These are phyloP conservation scores for Phalloptychus januarius DNA, from an alignment of 2,797 vertebrate genomes.

Conservation along the genomic window DNA sequence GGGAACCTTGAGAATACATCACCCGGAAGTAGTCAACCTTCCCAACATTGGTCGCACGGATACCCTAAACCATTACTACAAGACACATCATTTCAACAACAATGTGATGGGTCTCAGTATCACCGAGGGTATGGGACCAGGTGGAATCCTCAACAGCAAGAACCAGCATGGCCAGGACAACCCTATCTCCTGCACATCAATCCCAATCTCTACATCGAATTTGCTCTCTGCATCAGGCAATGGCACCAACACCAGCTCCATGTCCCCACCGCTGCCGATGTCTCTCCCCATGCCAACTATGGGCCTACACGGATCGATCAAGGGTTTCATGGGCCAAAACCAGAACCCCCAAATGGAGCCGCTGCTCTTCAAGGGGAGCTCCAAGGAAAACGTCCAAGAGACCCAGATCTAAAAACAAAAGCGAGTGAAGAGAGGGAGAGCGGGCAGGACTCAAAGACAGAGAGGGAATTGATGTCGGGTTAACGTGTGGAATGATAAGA, in stretches of 20 bases:
- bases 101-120: conserved; percentile 83
- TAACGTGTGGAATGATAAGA: conserved; percentile 73
- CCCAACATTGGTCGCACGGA: conserved; percentile 89
- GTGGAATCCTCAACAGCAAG: conserved; percentile 75
- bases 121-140: conserved; percentile 67
- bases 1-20: conserved; percentile 79
- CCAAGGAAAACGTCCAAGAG: conserved; percentile 97
- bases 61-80: conserved; percentile 93
- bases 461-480: conserved; percentile 77
- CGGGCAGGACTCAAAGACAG: conserved; percentile 65
- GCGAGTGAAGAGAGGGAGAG: conserved; percentile 60
- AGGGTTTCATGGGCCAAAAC: conserved; percentile 84
- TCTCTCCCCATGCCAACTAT: conserved; percentile 84
- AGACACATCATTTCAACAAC: conserved; percentile 91
- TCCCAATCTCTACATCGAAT: conserved; percentile 79
- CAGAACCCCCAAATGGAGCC: conserved; percentile 89
- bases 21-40: conserved; percentile 86
- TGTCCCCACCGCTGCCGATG: conserved; percentile 82
- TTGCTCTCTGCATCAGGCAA: conserved; percentile 76
- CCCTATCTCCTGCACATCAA: conserved; percentile 80
- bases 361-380: conserved; percentile 93
- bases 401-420: conserved; percentile 88
- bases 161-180: conserved; percentile 77
- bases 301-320: conserved; percentile 83
- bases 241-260: conserved; percentile 71